phyloP scores from a whole-genome alignment of 1,140 invertebrate genomes.

The Caenorhabditis briggsae region DNA sequence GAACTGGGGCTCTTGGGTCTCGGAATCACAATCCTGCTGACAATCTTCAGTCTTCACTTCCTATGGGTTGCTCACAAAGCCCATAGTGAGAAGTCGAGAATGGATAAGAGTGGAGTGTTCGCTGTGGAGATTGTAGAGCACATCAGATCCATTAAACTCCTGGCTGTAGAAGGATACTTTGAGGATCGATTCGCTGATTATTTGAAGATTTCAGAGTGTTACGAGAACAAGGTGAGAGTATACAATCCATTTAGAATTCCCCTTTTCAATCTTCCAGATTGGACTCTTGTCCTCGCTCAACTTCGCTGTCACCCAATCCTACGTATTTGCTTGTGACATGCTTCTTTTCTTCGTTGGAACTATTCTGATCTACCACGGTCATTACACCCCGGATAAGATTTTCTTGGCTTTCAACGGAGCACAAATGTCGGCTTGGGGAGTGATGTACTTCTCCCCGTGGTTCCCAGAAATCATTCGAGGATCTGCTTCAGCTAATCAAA shows the following conservation, averaged over 20 bases:
- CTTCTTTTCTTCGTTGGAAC: constrained; percentile 42
- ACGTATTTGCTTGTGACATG: constrained; percentile 58
- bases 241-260: background rate
- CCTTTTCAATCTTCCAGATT: constrained; percentile 30
- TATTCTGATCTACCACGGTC: constrained; percentile 56
- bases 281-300: constrained; percentile 23
- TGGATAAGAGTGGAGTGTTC: constrained; percentile 54
- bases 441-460: constrained; percentile 67
- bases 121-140: constrained; percentile 66
- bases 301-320: constrained; percentile 55
- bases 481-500: constrained; percentile 73
- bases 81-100: constrained; percentile 15
- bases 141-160: constrained; percentile 60
- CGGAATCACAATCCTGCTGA: constrained; percentile 10
- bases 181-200: constrained; percentile 27
- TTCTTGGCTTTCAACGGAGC: constrained; percentile 59
- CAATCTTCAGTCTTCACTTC: constrained; percentile 2
- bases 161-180: constrained; percentile 61
- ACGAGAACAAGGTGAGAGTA: constrained; percentile 9
- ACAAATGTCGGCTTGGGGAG: constrained; percentile 50
- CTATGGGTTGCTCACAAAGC: constrained; percentile 9
- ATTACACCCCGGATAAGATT: constrained; percentile 12
- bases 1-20: constrained; percentile 15
- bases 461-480: constrained; percentile 78
- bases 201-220: constrained; percentile 2